These are phyloP conservation scores for Rhodinocichla rosea DNA, from an alignment of 2,113 vertebrate species.

Conservation along the genomic window DNA sequence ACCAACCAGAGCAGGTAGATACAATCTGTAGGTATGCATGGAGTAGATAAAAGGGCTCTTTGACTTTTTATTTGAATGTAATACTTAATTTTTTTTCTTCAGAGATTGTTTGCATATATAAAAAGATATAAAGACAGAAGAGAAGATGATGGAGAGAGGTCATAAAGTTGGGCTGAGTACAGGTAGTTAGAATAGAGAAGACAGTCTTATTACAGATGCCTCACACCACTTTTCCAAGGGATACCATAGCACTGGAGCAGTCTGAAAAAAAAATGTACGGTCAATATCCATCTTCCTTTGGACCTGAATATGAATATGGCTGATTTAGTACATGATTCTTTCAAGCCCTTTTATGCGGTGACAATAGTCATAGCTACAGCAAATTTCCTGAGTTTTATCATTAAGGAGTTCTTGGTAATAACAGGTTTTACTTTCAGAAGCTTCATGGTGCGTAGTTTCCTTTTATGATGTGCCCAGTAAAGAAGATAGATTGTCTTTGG, in stretches of 20 bases:
- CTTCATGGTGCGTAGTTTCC: neutral
- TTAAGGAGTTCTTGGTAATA: neutral
- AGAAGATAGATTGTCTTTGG: neutral
- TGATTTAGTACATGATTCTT: neutral
- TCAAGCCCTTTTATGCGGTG: neutral
- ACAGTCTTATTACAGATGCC: neutral
- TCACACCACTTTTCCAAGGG: neutral
- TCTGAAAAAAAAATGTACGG: neutral
- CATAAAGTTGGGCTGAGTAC: neutral
- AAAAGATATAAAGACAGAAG: neutral
- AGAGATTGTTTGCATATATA: neutral
- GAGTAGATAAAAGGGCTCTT: neutral
- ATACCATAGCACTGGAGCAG: neutral
- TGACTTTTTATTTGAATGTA: neutral
- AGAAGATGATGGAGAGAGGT: neutral
- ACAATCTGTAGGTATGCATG: neutral
- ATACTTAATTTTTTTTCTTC: neutral
- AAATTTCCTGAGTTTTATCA: neutral
- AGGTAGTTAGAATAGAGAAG: neutral
- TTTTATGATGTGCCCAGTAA: neutral
- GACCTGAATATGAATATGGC: neutral
- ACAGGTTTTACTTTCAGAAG: neutral
- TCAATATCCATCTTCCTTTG: neutral
- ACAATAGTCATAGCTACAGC: neutral
- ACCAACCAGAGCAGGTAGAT: neutral